Percentiles rank a stretch among this genome's conserved stretches.
These are phyloP conservation scores for Anadara kagoshimensis DNA, from an alignment of 1,140 invertebrate species.

Conservation along the genomic window DNA sequence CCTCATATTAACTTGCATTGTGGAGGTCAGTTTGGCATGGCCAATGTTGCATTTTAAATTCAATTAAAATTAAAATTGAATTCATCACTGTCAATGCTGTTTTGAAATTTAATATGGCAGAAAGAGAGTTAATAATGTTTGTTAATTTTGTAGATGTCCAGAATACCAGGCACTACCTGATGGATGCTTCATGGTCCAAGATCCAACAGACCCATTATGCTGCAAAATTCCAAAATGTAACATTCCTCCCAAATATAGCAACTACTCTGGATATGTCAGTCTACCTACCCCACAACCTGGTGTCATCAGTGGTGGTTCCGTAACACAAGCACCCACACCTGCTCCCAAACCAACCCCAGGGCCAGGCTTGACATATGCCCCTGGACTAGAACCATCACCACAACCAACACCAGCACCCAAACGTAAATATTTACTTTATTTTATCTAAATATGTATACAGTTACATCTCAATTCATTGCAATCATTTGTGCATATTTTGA, in stretches of 20 bases:
- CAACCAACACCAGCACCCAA: slow-evolving; percentile 19
- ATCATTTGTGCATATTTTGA: too few relatives aligned
- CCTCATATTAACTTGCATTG: too few relatives aligned
- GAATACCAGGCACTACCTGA: slow-evolving; percentile 22
- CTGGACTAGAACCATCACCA: slow-evolving; percentile 17
- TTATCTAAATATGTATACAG: too few relatives aligned
- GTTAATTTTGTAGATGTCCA: slow-evolving; percentile 24
- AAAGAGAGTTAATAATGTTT: too few relatives aligned
- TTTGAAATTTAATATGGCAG: too few relatives aligned
- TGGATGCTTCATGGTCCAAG: slow-evolving; percentile 27
- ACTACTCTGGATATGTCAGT: slow-evolving; percentile 24
- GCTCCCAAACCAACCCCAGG: slow-evolving; percentile 14
- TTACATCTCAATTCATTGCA: too few relatives aligned
- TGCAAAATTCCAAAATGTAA: slow-evolving; percentile 41
- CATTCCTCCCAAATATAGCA: slow-evolving; percentile 27
- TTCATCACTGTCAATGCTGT: too few relatives aligned
- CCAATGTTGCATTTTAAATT: too few relatives aligned
- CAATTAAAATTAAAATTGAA: too few relatives aligned
- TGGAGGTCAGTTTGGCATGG: too few relatives aligned
- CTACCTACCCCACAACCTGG: slow-evolving; percentile 32
- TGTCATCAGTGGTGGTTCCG: slow-evolving; percentile 35
- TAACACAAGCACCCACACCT: slow-evolving; percentile 24
- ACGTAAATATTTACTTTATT: background rate
- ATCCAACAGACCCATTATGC: slow-evolving; percentile 37
- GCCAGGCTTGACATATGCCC: slow-evolving; percentile 33